Percentiles rank a stretch among this genome's conserved stretches.
Conservation (phyloP, 2,888 invertebrate species). For the Morpho helenor region DNA sequence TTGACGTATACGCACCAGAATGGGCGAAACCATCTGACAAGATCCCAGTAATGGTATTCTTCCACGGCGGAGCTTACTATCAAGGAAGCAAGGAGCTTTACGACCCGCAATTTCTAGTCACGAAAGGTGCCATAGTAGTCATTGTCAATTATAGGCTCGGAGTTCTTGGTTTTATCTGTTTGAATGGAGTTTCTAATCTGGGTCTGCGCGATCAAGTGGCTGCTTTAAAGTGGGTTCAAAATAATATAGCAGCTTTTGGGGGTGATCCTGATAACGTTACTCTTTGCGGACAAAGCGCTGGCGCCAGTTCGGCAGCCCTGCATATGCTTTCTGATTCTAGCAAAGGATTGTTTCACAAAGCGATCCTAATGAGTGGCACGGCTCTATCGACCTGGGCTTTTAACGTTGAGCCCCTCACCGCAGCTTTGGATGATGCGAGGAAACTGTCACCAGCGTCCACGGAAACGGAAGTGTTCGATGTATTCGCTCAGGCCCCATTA, state of each 20-base stretch:
- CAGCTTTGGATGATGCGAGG: conserved; percentile 49
- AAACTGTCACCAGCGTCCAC: conserved; percentile 43
- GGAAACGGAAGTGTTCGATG: conserved; percentile 19
- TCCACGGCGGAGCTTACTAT: conserved; percentile 68
- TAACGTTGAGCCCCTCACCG: conserved; percentile 45
- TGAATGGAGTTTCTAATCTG: conserved; percentile 57
- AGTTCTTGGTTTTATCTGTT: conserved; percentile 60
- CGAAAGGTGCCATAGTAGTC: conserved; percentile 53
- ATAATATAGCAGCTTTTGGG: conserved; percentile 60
- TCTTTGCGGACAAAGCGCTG: conserved; percentile 65
- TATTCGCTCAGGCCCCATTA: conserved; percentile 17
- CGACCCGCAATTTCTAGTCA: conserved; percentile 62
- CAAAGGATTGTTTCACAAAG: conserved; percentile 60
- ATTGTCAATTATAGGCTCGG: conserved; percentile 63
- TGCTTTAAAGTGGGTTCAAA: conserved; percentile 61
- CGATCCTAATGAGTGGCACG: conserved; percentile 59
- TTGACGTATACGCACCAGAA: conserved; percentile 58
- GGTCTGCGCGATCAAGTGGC: conserved; percentile 66
- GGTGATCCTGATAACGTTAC: conserved; percentile 70
- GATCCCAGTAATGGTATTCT: conserved; percentile 60
- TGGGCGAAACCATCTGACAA: conserved; percentile 27
- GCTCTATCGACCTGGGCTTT: conserved; percentile 62
- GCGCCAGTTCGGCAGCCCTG: conserved; percentile 57
- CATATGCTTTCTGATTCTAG: conserved; percentile 56
- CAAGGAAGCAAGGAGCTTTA: conserved; percentile 64